These are phyloP conservation scores for Gortyna flavago DNA, from an alignment of 2,888 invertebrate species.

Conservation along the genomic window DNA sequence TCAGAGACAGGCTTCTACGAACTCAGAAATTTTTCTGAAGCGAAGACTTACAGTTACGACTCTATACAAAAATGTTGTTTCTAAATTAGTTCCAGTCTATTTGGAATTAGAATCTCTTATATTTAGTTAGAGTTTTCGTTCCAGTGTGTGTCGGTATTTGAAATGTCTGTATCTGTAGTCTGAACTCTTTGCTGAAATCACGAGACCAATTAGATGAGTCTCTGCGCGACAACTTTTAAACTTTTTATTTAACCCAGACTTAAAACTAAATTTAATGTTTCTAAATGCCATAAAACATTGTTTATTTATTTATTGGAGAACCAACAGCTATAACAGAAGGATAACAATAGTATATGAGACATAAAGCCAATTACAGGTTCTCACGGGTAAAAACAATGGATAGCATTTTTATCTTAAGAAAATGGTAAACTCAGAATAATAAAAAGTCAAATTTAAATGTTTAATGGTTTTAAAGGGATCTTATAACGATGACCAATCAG, in stretches of 20 bases:
- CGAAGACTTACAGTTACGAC: not conserved
- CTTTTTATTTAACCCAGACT: not conserved
- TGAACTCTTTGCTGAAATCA: not conserved
- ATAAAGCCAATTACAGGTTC: too few relatives aligned
- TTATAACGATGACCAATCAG: not conserved
- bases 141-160: not conserved
- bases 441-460: not conserved
- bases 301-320: too few relatives aligned
- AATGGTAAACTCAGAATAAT: not conserved
- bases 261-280: constrained; percentile 5
- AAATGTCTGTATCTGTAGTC: not conserved
- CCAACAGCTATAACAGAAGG: too few relatives aligned
- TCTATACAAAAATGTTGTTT: not conserved
- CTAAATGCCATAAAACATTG: too few relatives aligned
- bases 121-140: constrained; percentile 15
- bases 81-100: constrained; percentile 4
- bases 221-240: constrained; percentile 17
- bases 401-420: not conserved
- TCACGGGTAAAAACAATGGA: too few relatives aligned
- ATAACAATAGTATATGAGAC: too few relatives aligned
- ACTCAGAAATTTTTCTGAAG: constrained; percentile 10
- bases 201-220: constrained; percentile 15
- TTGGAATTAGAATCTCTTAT: constrained; percentile 16
- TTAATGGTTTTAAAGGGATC: too few relatives aligned
- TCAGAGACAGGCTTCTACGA: not conserved